A percentile compares a stretch with the other conserved stretches of the same genome.
These are phyloP conservation scores for Coregonus suidteri DNA, from an alignment of 2,797 vertebrate genomes.

Conservation along the genomic window DNA sequence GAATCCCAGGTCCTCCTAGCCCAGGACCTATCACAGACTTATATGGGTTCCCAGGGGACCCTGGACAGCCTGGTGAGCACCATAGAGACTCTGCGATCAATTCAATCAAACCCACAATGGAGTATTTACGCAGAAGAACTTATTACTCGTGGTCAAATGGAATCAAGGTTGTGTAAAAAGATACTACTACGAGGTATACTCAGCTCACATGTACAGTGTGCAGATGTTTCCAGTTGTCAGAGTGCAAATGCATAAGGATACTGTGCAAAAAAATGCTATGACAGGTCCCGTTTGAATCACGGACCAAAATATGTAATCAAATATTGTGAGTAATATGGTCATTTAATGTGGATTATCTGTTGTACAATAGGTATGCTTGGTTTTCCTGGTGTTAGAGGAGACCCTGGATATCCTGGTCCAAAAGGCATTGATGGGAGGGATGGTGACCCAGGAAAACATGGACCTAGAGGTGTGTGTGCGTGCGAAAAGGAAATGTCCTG, in stretches of 20 bases:
- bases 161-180: no score
- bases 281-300: neutral
- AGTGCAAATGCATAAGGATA: neutral
- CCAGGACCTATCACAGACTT: accelerated
- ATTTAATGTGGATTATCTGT: neutral
- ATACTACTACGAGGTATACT: no score
- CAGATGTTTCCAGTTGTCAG: neutral
- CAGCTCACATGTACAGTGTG: neutral
- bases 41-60: constrained; percentile 32
- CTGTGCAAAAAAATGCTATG: no score
- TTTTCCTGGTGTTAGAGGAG: constrained; percentile 46
- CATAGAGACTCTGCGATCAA: neutral
- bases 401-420: constrained; percentile 57
- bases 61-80: constrained; percentile 48
- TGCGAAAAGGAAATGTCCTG: neutral
- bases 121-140: no score
- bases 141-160: no score
- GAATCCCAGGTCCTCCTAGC: constrained; percentile 40
- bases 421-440: constrained; percentile 50
- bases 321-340: neutral
- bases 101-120: no score
- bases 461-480: constrained; percentile 54
- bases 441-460: constrained; percentile 49
- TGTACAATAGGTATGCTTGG: constrained; percentile 52
- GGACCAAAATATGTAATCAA: neutral